Percentiles rank a stretch among this genome's conserved stretches.
These are phyloP conservation scores for Andrena hattorfiana DNA, from an alignment of 2,888 invertebrate species.

Conservation along the genomic window DNA sequence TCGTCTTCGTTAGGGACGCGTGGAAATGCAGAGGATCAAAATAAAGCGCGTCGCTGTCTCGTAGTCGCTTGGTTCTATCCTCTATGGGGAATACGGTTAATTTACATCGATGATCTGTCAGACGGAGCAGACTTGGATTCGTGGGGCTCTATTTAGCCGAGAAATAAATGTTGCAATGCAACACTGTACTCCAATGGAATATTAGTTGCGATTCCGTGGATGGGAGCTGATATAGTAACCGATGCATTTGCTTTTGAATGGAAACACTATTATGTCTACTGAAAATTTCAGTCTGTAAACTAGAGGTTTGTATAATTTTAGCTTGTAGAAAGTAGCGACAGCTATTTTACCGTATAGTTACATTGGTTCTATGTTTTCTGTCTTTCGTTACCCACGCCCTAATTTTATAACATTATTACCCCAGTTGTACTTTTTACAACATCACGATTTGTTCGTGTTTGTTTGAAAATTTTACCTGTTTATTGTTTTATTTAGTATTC, in stretches of 20 bases:
- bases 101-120: not conserved
- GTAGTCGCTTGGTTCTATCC: not conserved
- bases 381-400: no score
- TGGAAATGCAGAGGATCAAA: slow-evolving; percentile 15
- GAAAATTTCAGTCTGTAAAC: not conserved
- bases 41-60: slow-evolving; percentile 9
- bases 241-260: no score
- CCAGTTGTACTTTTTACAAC: no score
- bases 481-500: no score
- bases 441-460: no score
- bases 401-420: no score
- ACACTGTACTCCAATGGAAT: no score
- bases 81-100: not conserved
- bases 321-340: slow-evolving; percentile 1
- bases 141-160: not conserved
- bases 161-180: no score
- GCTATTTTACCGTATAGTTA: not conserved
- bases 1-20: slow-evolving; percentile 20
- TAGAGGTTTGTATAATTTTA: not conserved
- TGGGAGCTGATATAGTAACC: no score
- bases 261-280: not conserved
- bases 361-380: not conserved
- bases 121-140: not conserved
- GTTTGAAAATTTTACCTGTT: no score
- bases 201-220: no score